Evolutionary conservation across 2,113 vertebrate species (phyloP), one percentile per base, ranked within the genome.

Genomic region (Thinocorus orbignyianus): DNA sequence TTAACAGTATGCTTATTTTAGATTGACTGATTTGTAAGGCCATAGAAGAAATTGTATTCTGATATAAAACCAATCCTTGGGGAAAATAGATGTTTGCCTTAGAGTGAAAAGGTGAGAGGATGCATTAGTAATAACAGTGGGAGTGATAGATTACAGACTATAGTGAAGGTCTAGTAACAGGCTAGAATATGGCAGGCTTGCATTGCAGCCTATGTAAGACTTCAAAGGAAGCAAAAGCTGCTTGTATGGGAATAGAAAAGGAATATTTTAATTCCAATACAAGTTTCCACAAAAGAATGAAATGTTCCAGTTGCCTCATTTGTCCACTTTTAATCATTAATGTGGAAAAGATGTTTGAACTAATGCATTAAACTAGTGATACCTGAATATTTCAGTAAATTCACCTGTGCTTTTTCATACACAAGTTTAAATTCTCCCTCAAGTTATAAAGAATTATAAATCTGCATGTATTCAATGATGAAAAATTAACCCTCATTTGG

Each of bases 41-140:
- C 93, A 44, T 23, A 71, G 13, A 5, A 86, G 37, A 39, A 10
- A 37, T 4, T 30, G 16, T 35, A 44, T 82, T 80, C 46, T 82
- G 10, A 10, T 61, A 23, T 55, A 58, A 77, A 85, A 86, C 10
- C 1, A 1, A 25, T 31, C 24, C 17, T 48, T 0, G 0, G 5
- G 10, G 11, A 74, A 78, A 92, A 81, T 1, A 39, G 5, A 20
- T 66, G 4, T 84, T 92, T 88, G 13, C 13, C 23, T 71, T 51
- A 26, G 26, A 81, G 14, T 65, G 31, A 42, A 69, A 61, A 68
- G 15, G 17, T 68, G 55, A 73, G 31, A 64, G 15, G 23, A 57
- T 68, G 23, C 6, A 31, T 78, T 81, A 79, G 24, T 30, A 84
- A 55, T 68, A 92, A 13, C 35, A 61, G n/a, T 44, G 35, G 22